These are phyloP conservation scores for Channa argus DNA, from an alignment of 2,113 vertebrate species.

Conservation along the genomic window DNA sequence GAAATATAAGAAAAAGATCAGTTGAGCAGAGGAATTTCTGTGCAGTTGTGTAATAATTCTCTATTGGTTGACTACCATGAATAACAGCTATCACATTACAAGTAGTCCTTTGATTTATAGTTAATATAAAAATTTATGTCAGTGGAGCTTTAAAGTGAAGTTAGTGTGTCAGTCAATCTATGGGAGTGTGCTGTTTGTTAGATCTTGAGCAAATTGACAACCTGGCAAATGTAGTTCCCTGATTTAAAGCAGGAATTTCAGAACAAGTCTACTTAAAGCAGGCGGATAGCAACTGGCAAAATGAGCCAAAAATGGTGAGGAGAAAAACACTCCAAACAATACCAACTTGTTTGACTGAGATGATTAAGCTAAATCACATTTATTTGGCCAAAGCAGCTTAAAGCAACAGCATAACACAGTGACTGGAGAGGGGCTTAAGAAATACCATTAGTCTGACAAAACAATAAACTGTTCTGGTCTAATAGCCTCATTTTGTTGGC, in stretches of 20 bases:
- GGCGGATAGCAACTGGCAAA: conserved; percentile 8
- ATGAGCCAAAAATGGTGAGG: conserved; percentile 38
- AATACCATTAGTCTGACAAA: conserved; percentile 75
- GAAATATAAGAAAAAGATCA: conserved; percentile 16
- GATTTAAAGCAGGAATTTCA: background rate
- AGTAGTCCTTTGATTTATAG: background rate
- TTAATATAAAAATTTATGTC: conserved; percentile 7
- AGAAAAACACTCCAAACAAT: conserved; percentile 79
- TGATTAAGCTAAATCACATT: conserved; percentile 82
- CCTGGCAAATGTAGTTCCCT: background rate
- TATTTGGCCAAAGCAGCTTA: conserved; percentile 83
- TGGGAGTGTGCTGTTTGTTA: background rate
- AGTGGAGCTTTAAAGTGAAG: background rate
- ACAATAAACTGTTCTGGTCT: conserved; percentile 57
- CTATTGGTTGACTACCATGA: background rate
- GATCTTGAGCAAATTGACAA: too few relatives aligned
- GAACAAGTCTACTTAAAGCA: conserved; percentile 12
- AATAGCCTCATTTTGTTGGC: conserved; percentile 56
- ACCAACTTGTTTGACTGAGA: conserved; percentile 81
- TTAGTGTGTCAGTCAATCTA: background rate
- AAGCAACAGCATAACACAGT: conserved; percentile 63
- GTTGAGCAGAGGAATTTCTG: background rate
- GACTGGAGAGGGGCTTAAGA: conserved; percentile 73
- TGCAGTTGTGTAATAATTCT: conserved; percentile 5
- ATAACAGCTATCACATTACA: background rate